phyloP scores from a whole-genome alignment of 2,113 vertebrate species.

The Athene cunicularia region DNA sequence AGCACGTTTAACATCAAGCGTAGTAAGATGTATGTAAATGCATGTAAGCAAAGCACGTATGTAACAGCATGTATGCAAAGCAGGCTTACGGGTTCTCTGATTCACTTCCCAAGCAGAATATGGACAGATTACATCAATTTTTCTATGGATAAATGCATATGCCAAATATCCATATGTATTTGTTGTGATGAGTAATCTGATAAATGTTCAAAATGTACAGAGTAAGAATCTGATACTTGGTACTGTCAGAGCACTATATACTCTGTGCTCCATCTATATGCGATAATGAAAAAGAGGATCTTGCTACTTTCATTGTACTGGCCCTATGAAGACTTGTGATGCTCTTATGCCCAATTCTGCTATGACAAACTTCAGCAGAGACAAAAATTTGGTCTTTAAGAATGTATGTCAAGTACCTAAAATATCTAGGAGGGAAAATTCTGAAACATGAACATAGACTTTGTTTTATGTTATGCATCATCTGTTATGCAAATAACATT shows the following conservation, averaged over 20 bases:
- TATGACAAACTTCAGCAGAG: not conserved
- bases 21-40: not conserved
- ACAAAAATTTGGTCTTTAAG: not conserved
- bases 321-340: not conserved
- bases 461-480: not conserved
- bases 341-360: not conserved
- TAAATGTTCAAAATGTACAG: not conserved
- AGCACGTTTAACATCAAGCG: not conserved
- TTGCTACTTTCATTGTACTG: not conserved
- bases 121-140: not conserved
- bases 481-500: constrained; percentile 59
- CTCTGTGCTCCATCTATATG: fast-evolving
- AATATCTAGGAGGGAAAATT: not conserved
- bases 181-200: not conserved
- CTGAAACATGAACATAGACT: not conserved
- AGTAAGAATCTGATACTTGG: not conserved
- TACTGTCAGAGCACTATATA: not conserved
- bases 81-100: not conserved
- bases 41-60: not conserved
- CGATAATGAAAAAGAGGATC: not conserved
- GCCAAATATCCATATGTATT: not conserved
- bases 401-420: not conserved
- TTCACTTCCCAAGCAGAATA: not conserved
- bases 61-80: not conserved
- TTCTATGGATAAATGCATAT: not conserved